Evolutionary conservation across 2,113 vertebrate species (phyloP).

Genomic region (Atractosteus spatula): DNA sequence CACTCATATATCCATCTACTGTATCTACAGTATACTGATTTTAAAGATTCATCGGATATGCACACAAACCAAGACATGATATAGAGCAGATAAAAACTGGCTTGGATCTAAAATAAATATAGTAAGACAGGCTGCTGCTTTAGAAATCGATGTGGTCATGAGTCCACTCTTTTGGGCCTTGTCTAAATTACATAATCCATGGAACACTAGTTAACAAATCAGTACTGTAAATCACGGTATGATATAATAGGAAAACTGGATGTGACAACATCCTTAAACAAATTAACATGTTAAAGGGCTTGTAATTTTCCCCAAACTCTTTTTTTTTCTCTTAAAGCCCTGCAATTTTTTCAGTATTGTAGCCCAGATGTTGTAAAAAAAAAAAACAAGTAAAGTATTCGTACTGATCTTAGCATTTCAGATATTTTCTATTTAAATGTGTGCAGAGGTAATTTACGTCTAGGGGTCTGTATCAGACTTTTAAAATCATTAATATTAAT

Average conservation of each 20-base stretch:
- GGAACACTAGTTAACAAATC: neutral
- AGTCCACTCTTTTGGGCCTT: neutral
- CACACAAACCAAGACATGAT: neutral
- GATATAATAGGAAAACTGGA: conserved; percentile 17
- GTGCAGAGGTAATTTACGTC: neutral
- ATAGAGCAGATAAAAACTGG: neutral
- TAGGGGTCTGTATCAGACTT: neutral
- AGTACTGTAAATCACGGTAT: conserved; percentile 1
- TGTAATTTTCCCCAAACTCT: neutral
- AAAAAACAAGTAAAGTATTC: too few species aligned
- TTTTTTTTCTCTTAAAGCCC: too few species aligned
- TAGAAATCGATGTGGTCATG: conserved; percentile 2
- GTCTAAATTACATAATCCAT: conserved; percentile 9
- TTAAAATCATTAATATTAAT: too few species aligned
- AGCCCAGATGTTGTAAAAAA: too few species aligned
- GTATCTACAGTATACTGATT: too few species aligned
- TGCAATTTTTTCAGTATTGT: too few species aligned
- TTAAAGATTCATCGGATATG: neutral
- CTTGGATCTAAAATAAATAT: neutral
- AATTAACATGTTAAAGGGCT: neutral
- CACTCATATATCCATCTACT: too few species aligned
- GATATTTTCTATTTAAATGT: conserved; percentile 9
- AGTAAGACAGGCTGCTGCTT: conserved; percentile 12
- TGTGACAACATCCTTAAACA: conserved; percentile 10
- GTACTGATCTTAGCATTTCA: neutral